Conservation (phyloP, 2,113 vertebrate species). For the Antennarius striatus region DNA sequence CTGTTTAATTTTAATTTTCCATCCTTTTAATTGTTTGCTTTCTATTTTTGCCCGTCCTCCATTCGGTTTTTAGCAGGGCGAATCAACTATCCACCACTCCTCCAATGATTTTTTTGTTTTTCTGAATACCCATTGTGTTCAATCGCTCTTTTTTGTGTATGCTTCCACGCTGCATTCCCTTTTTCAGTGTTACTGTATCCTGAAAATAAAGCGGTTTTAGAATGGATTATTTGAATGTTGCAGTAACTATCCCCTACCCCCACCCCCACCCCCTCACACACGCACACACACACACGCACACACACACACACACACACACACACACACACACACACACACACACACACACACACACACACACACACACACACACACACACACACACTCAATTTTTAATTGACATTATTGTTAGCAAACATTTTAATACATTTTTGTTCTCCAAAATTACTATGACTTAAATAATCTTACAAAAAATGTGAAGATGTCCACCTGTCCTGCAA, state of each 20-base stretch:
- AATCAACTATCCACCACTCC: constrained; percentile 3
- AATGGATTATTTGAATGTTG: too few species aligned
- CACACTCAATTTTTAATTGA: too few species aligned
- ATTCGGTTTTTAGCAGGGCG: not conserved
- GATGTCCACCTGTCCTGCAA: too few species aligned
- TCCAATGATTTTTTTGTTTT: constrained; percentile 1
- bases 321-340: too few species aligned
- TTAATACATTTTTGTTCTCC: not conserved
- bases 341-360: too few species aligned
- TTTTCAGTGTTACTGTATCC: not conserved
- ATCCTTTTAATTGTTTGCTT: not conserved
- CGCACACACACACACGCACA: too few species aligned
- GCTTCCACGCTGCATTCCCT: not conserved
- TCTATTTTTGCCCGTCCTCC: constrained; percentile 19
- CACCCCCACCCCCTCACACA: too few species aligned
- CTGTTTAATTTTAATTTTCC: not conserved
- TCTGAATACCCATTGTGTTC: not conserved
- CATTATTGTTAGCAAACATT: not conserved
- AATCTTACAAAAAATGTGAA: too few species aligned
- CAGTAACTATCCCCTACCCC: too few species aligned
- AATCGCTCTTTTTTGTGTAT: not conserved
- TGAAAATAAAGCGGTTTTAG: too few species aligned
- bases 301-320: too few species aligned
- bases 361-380: too few species aligned
- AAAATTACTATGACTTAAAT: not conserved